Evolutionary conservation across 2,797 vertebrate genomes (phyloP), one percentile per base, ranked within the genome.

Genomic region (Chelmon rostratus): DNA sequence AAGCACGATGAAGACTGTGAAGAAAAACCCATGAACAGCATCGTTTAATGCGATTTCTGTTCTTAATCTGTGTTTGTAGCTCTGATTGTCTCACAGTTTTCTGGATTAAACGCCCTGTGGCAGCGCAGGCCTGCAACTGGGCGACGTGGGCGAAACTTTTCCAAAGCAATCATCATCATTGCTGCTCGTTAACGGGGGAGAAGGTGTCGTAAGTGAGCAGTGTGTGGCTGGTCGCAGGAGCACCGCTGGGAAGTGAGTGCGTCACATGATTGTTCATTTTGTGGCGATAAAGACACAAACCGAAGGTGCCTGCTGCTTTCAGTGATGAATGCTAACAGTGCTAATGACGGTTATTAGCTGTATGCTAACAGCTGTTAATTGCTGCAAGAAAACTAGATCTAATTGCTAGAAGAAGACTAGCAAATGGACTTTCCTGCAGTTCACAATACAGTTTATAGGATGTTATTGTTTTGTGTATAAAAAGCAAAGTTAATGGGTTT

Each of bases 231-330:
- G 18, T 35, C 13, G 10, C 50, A 49, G 25, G n/a, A 21, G n/a
- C 53, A 21, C 50, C 18, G 21, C 12, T 35, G 15, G 46, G 40
- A 42, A 61, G 54, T 35, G n/a, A 62, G 78, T 38, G 18, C 70
- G 13, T 73, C 37, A 40, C 46, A 8, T 54, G 8, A 28, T n/a
- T 65, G 53, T 47, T 73, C 78, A 47, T 33, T 67, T 31, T 50
- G 49, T 33, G 54, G 33, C 10, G 21, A 70, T 69, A 28, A 69
- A 69, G 25, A 31, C 3, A 21, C 40, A 52, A 79, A 18, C 16
- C 0, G 44, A 59, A 6, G 38, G 31, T 19, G 25, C 75, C 33
- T 50, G 68, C 63, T 76, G 79, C 56, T 82, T 76, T 44, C 72
- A 33, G 47, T 61, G 64, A 73, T 61, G 40, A 61, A 52, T 23